Conservation (phyloP, 2,888 invertebrate genomes). For the Noctua pronuba region DNA sequence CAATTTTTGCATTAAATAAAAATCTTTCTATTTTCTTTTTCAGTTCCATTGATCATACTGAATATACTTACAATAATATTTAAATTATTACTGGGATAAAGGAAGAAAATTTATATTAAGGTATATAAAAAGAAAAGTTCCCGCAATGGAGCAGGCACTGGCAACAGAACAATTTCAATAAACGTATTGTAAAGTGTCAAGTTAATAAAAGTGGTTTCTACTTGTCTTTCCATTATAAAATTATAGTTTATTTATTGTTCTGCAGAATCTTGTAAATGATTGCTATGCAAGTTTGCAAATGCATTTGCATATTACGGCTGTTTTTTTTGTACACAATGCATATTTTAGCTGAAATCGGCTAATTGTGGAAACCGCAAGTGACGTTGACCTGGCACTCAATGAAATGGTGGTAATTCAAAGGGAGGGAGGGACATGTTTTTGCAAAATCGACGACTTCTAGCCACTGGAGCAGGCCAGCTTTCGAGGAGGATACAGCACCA, state of each 20-base stretch:
- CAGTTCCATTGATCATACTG: constrained; percentile 98
- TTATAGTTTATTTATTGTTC: not conserved
- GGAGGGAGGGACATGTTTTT: no score
- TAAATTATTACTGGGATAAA: constrained; percentile 96
- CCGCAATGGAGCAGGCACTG: not conserved
- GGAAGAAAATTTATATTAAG: constrained; percentile 12
- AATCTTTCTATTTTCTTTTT: constrained; percentile 86
- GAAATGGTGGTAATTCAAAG: no score
- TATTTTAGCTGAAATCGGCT: no score
- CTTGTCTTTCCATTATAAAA: not conserved
- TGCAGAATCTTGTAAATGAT: constrained; percentile 8
- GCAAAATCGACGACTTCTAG: no score
- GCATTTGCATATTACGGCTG: no score
- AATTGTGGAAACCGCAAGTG: no score
- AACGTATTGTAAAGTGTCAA: not conserved
- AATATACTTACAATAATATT: constrained; percentile 96
- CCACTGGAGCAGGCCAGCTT: no score
- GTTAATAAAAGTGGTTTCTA: constrained; percentile 14
- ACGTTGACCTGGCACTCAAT: no score
- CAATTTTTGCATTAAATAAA: not conserved
- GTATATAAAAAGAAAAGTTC: constrained; percentile 28
- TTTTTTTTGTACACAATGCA: no score
- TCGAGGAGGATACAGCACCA: not conserved
- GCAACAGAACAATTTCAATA: constrained; percentile 17
- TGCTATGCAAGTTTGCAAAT: not conserved